Percentiles rank a stretch among this genome's conserved stretches.
Evolutionary conservation across 2,888 invertebrate genomes (phyloP).

Genomic region (Eueremaeus valkanovi): DNA sequence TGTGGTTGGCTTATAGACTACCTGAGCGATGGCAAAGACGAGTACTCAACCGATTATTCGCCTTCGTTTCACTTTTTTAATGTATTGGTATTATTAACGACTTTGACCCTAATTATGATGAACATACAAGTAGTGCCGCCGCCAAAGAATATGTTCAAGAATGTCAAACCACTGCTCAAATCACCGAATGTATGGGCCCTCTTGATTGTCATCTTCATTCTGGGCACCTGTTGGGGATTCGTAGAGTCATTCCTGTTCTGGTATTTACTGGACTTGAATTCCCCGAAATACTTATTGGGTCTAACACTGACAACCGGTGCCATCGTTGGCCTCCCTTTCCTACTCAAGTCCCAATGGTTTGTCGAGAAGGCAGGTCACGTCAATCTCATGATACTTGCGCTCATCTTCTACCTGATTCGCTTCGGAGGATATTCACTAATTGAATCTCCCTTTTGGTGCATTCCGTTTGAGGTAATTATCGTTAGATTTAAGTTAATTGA

Average conservation of each 20-base stretch:
- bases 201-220: constrained; percentile 71
- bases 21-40: constrained; percentile 50
- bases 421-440: constrained; percentile 77
- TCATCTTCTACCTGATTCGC: constrained; percentile 76
- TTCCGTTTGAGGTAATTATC: constrained; percentile 65
- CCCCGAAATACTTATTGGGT: constrained; percentile 73
- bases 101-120: constrained; percentile 70
- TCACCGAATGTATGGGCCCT: constrained; percentile 75
- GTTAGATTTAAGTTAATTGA: too few relatives aligned
- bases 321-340: constrained; percentile 74
- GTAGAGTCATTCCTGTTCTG: constrained; percentile 83
- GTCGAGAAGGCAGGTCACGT: constrained; percentile 75
- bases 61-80: constrained; percentile 83
- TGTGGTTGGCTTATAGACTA: constrained; percentile 47
- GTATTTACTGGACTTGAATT: constrained; percentile 71
- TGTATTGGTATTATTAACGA: constrained; percentile 66
- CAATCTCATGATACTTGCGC: constrained; percentile 75
- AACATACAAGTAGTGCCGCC: constrained; percentile 70
- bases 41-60: constrained; percentile 74
- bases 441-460: constrained; percentile 81
- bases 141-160: constrained; percentile 70
- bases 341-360: constrained; percentile 77
- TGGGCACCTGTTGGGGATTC: constrained; percentile 84
- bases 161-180: constrained; percentile 68
- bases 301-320: constrained; percentile 80